phyloP scores from a whole-genome alignment of 2,888 invertebrate species.

The Parochlus steinenii region DNA sequence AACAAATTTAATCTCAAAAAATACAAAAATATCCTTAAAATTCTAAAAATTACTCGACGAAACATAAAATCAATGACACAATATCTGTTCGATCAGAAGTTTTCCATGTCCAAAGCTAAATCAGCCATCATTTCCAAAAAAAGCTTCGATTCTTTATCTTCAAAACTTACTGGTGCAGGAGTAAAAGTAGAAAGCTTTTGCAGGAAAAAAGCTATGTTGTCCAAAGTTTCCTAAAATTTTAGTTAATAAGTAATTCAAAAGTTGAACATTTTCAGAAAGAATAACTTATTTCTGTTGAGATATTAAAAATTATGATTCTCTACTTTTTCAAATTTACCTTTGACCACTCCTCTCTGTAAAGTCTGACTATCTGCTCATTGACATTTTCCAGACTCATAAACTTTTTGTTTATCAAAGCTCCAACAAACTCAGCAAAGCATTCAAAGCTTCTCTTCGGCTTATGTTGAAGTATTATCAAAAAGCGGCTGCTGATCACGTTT shows the following conservation, averaged over 20 bases:
- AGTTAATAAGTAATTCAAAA: not conserved
- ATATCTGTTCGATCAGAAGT: conserved; percentile 17
- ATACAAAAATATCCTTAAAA: not conserved
- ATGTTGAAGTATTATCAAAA: conserved; percentile 12
- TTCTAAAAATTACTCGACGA: not conserved
- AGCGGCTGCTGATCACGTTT: conserved; percentile 11
- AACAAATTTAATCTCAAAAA: not conserved
- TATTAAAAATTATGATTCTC: not conserved
- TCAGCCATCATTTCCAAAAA: conserved; percentile 30
- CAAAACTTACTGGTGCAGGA: conserved; percentile 2
- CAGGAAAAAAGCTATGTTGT: conserved; percentile 8
- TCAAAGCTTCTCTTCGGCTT: conserved; percentile 27
- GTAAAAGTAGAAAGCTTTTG: conserved; percentile 1
- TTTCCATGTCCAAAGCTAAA: conserved; percentile 26
- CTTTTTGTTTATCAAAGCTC: conserved; percentile 35
- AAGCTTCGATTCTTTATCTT: conserved; percentile 21
- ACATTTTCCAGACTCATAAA: conserved; percentile 42
- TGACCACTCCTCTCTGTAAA: conserved; percentile 51
- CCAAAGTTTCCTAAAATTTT: not conserved
- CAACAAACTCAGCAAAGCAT: conserved; percentile 30
- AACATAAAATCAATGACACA: not conserved
- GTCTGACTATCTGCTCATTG: conserved; percentile 46
- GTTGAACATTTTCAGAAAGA: not conserved
- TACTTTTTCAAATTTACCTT: conserved; percentile 27
- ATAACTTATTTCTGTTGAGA: not conserved